Evolutionary conservation across 2,113 vertebrate species (phyloP).

Genomic region (Apus apus): DNA sequence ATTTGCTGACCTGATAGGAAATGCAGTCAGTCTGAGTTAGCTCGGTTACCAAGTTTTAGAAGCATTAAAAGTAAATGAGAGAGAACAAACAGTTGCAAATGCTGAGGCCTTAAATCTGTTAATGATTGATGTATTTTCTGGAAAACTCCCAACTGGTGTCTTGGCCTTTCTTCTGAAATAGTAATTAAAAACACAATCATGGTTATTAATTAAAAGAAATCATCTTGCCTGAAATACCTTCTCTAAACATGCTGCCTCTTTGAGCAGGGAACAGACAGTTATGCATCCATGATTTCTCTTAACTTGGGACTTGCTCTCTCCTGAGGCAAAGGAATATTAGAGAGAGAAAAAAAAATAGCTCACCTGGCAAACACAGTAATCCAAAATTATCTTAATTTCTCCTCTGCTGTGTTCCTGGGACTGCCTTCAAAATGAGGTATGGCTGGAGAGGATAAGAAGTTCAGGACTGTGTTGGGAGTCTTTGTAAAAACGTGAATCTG

Average conservation of each 20-base stretch:
- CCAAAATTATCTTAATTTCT: conserved; percentile 9
- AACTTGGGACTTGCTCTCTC: background rate
- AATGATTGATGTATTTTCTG: conserved; percentile 17
- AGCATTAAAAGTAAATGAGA: conserved; percentile 9
- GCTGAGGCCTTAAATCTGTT: conserved; percentile 25
- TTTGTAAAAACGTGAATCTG: conserved; percentile 23
- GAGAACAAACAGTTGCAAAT: conserved; percentile 13
- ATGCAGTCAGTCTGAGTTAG: background rate
- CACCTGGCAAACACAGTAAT: background rate
- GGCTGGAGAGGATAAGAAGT: background rate
- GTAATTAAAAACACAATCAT: background rate
- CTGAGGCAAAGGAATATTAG: background rate
- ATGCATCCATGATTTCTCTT: background rate
- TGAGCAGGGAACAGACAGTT: background rate
- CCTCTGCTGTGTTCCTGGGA: background rate
- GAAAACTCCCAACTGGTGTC: background rate
- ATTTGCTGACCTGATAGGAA: conserved; percentile 13
- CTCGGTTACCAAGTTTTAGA: background rate
- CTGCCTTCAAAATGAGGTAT: background rate
- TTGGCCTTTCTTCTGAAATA: background rate
- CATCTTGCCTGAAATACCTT: background rate
- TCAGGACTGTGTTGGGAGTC: background rate
- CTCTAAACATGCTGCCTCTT: background rate
- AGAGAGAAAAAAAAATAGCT: background rate
- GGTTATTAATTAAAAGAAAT: conserved; percentile 13